Evolutionary conservation across 2,113 vertebrate species (phyloP), one percentile per base, ranked within the genome.

Genomic region (Heteronetta atricapilla): DNA sequence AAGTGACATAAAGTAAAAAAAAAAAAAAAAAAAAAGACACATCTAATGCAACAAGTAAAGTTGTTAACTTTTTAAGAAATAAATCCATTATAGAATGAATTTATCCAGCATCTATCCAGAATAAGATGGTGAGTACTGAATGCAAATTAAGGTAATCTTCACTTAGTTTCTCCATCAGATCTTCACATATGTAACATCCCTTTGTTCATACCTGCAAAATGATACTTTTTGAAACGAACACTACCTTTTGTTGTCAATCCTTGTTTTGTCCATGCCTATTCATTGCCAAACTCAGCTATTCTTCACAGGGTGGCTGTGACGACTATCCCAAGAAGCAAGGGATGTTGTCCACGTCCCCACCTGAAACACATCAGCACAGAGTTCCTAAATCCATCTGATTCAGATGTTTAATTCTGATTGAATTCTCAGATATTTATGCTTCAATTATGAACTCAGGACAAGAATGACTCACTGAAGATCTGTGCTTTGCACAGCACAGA

Each of bases 401-500:
- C 36, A 38, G 36, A n/a, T 42, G 33, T n/a, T 14, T 70, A 56
- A 70, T 31, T 40, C 46, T 62, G 19, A 86, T 13, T 2, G 0
- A 31, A 28, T 2, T 23, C 25, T 85, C 21, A 40, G 73, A 33
- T 40, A 14, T 55, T 67, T 48, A 55, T 38, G 5, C 26, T 40
- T 77, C 20, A 12, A 12, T 66, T 78, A 38, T 10, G 33, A 69
- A 50, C 14, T 89, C 31, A 73, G 64, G 42, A 38, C 40, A 73
- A 23, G 26, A 12, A 52, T 79, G 31, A 18, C 22, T 84, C 28
- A 26, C 26, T 44, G 59, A 59, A 68, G 59, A 20, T 60, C 29
- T 64, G 16, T 0, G 3, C 55, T 53, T 48, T 42, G 11, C 0
- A 0, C 7, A 46, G 3, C 20, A 31, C 19, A 67, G 58, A 67